A percentile compares a stretch with the other conserved stretches of the same genome.
phyloP scores from a whole-genome alignment of 2,113 vertebrate species.

The Panurus biarmicus region DNA sequence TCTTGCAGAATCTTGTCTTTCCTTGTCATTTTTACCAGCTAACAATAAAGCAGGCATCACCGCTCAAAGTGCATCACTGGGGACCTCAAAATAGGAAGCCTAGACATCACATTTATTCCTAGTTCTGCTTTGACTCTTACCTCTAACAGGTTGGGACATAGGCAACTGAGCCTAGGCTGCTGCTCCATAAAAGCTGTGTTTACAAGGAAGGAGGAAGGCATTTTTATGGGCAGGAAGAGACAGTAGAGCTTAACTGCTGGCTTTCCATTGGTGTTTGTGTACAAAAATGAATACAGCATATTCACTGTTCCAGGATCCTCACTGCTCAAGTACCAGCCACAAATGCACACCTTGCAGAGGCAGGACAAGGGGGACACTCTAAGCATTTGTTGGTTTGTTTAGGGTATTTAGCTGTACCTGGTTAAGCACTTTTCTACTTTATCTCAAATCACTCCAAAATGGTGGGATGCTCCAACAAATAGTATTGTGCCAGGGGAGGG shows the following conservation, averaged over 20 bases:
- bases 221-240: background rate
- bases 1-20: constrained; percentile 45
- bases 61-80: background rate
- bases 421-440: background rate
- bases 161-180: background rate
- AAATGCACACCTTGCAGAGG: background rate
- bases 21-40: background rate
- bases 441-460: background rate
- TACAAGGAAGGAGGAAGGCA: background rate
- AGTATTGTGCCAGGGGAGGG: background rate
- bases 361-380: background rate
- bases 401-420: background rate
- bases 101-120: background rate
- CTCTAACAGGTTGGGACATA: fast-evolving
- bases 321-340: background rate
- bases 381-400: background rate
- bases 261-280: background rate
- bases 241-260: background rate
- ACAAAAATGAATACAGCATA: background rate
- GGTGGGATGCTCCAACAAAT: background rate
- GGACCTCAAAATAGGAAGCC: background rate
- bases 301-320: background rate
- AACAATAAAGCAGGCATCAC: background rate
- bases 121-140: background rate
- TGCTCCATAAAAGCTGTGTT: background rate